A percentile compares a stretch with the other conserved stretches of the same genome.
Evolutionary conservation across 2,113 vertebrate genomes (phyloP).

Genomic region (Coturnix japonica): DNA sequence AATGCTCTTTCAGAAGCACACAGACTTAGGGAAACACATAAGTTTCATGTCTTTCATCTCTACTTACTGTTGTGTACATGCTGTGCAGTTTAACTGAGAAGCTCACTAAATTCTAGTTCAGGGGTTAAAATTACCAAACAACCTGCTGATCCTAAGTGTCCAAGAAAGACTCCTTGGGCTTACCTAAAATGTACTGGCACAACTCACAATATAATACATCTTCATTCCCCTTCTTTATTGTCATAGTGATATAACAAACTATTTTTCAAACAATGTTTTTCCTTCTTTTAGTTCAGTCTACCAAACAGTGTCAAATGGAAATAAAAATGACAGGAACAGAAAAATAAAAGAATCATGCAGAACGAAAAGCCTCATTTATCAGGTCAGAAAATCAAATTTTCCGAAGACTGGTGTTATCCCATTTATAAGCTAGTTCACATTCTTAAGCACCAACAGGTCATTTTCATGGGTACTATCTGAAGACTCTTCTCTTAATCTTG

Average conservation of each 20-base stretch:
- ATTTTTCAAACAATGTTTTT: not conserved
- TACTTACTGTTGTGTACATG: not conserved
- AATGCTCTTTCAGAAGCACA: not conserved
- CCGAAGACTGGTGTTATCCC: not conserved
- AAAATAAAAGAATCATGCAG: not conserved
- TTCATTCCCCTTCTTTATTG: not conserved
- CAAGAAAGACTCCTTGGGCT: not conserved
- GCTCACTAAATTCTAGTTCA: not conserved
- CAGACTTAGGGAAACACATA: not conserved
- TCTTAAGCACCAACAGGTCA: not conserved
- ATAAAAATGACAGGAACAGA: not conserved
- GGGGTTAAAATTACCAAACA: not conserved
- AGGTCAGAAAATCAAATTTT: constrained; percentile 12
- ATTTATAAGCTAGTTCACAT: constrained; percentile 7
- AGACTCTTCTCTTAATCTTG: constrained; percentile 31
- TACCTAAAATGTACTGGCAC: not conserved
- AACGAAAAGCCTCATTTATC: constrained; percentile 3
- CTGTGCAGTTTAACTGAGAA: not conserved
- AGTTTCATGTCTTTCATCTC: not conserved
- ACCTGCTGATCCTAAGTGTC: not conserved
- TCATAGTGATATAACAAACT: not conserved
- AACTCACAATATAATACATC: not conserved
- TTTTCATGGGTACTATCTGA: constrained; percentile 33
- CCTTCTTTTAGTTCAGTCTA: not conserved
- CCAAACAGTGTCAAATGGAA: not conserved